Conservation (phyloP, 2,797 vertebrate species). For the Euphonia xanthogaster region DNA sequence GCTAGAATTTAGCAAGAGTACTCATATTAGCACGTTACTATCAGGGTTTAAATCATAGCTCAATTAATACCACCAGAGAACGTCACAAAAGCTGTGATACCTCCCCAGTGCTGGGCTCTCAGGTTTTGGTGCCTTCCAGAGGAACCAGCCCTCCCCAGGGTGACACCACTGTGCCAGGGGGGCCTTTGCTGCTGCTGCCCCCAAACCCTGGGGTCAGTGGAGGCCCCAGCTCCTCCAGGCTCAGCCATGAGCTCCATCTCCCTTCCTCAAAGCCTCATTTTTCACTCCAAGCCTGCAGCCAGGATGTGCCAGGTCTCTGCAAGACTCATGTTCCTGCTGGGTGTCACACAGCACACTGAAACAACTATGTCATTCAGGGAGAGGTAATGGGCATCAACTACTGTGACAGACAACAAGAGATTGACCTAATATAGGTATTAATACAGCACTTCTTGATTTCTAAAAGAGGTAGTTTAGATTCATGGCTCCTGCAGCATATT, state of each 20-base stretch:
- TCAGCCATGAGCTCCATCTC: fast-evolving
- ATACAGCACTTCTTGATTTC: not conserved
- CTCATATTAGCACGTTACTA: not conserved
- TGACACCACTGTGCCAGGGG: fast-evolving
- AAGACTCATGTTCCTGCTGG: not conserved
- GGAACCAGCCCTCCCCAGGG: not conserved
- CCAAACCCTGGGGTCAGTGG: fast-evolving
- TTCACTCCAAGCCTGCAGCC: not conserved
- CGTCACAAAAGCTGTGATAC: not conserved
- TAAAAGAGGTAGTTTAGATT: not conserved
- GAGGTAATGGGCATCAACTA: not conserved
- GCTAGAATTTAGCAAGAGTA: not conserved
- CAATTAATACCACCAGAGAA: not conserved
- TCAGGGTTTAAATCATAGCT: not conserved
- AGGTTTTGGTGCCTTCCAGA: not conserved
- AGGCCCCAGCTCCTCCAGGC: not conserved
- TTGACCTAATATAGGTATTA: not conserved
- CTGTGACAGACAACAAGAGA: not conserved
- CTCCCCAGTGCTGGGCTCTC: not conserved
- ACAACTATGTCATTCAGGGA: not conserved
- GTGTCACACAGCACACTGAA: not conserved
- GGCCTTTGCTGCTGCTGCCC: not conserved
- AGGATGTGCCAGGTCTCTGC: not conserved
- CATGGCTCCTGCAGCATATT: not conserved
- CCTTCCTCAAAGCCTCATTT: not conserved